Evolutionary conservation across 2,888 invertebrate genomes (phyloP), one percentile per base, ranked within the genome.

Genomic region (Anoplius nigerrimus): DNA sequence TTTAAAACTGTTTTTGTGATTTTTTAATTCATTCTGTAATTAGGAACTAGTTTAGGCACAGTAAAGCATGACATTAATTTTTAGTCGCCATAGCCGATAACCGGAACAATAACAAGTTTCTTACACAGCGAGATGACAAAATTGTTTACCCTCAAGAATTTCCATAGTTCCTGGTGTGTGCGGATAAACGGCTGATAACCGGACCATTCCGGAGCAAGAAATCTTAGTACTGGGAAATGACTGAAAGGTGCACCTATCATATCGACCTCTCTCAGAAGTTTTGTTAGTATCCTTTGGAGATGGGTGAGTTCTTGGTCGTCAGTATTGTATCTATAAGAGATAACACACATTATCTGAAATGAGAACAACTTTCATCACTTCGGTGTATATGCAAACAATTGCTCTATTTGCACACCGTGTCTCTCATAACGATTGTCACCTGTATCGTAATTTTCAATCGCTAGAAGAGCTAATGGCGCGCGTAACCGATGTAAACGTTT

Each of bases 231-330:
- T 0, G 95, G 95, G 81, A 95, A 95, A 78, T 95, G 95, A 76
- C 95, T 94, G 85, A 96, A 96, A 0, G 93, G 88, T 0, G 94
- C 91, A 0, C 96, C 96, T 1, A 94, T 93, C 95, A 96, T 96
- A 76, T 95, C 95, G 2, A 95, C 91, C 21, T 93, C 93, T 48
- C 92, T 91, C 72, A 96, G 93, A 8, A 96, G 89, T 74, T 94
- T 93, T 22, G 92, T 92, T 53, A 96, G 89, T 71, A 95, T 91
- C 24, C 89, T 90, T 87, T 95, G 93, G 0, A 96, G 89, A 18
- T 92, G 89, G 71, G 91, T 91, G 86, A 96, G 90, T 79, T 94
- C 92, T 34, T 92, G 90, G 75, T 95, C 94, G 42, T 92, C 93
- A 0, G 92, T 27, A n/a, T 76, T 68, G 15, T 54, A 78, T 4